Base-by-base conservation (phyloP, 2,888 invertebrate genomes). In the Parnassius mnemosyne region DNA sequence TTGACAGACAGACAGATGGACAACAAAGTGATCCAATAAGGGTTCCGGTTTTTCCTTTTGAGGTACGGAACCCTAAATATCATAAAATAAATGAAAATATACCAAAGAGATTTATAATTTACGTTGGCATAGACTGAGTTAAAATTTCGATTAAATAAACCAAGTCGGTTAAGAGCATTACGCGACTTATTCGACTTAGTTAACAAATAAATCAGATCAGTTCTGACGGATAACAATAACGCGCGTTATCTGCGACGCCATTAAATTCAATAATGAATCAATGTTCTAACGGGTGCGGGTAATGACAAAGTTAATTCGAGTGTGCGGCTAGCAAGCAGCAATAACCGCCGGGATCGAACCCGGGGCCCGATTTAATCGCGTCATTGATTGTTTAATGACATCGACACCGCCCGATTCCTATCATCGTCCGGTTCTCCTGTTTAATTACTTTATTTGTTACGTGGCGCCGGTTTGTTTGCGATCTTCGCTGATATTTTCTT, bases 191-290 rank as follows among this genome's bases (percentile, higher is more conserved):
- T 12, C 3, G 13, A 41, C 16, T 56, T 52, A 52, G 12, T 53
- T 61, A 56, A 47, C 41, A 42, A 41, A 62, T 63, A 63, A 60
- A 63, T 63, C 56, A 50, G 47, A 10, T 13, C 12, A 10, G 46
- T 52, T 46, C n/a, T 42, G 50, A 58, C 50, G 55, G 51, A 53
- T 12, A 55, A 62, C 53, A 55, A 55, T 59, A 55, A 47, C 59
- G 46, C 44, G 52, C 41, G 59, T 56, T 63, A 63, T 63, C 63
- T 52, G 59, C 63, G 61, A 50, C 55, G 50, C 70, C 69, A 72
- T 75, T 73, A 74, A 74, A 75, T 75, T 75, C 72, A 76, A 74
- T 75, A 72, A 75, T 71, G 73, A 76, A 73, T 74, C 71, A 70
- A 68, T 71, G 72, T 70, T 70, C 69, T 71, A 70, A 66, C 70